Evolutionary conservation across 2,113 vertebrate genomes (phyloP), one percentile per base, ranked within the genome.

Genomic region (Cnemophilus loriae): DNA sequence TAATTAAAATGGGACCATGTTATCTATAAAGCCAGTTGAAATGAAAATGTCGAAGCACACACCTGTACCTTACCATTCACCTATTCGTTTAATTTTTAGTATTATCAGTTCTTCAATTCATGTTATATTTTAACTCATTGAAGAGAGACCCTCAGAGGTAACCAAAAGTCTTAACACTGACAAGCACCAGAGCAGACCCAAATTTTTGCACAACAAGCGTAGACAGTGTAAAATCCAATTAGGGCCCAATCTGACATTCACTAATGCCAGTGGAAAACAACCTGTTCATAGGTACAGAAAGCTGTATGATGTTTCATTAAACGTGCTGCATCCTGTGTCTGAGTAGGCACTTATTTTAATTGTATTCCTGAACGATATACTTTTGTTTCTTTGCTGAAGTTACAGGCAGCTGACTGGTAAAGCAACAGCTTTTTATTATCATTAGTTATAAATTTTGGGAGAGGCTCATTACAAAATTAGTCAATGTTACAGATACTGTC

Each of bases 371-470:
- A 75, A 74, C 0, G 0, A 68, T 37, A 46, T 11, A 13, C 55
- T 80, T 87, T 3, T 13, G 6, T 86, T 95, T 92, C 75, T 77
- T 89, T 81, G 64, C 42, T 68, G 23, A 84, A 84, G 33, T 56
- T 76, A n/a, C 3, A 82, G 53, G 41, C 79, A 90, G 89, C 61
- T 93, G 82, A 46, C 83, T 95, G 80, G 41, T 76, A 87, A 78
- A 79, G 75, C 41, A 84, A 30, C 50, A 59, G 61, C 79, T 87
- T 90, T 52, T 85, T 90, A 60, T 93, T 59, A 52, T 67, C 68
- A 60, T 92, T 70, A 94, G 89, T 91, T 95, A 95, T 77, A 89
- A 86, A 94, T 96, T 93, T 50, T 46, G 70, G 78, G 83, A 95
- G 88, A 64, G 50, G 56, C 85, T 91, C 83, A 82, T 92, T 90